Evolutionary conservation across 2,797 vertebrate genomes (phyloP).

Genomic region (Philypnodon macrostomus): DNA sequence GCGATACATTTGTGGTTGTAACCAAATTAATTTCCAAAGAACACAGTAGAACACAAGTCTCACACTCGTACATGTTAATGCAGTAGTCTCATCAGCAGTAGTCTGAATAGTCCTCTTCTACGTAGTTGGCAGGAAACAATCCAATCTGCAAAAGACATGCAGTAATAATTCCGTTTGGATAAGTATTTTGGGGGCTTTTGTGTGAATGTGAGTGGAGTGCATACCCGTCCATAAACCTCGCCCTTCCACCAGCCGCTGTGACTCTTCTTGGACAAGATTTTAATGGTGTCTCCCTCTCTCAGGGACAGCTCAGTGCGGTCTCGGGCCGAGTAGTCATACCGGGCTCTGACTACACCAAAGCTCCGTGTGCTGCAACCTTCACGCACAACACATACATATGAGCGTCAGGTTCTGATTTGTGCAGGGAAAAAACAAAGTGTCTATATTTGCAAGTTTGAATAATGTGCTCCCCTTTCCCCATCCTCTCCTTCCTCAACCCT

Average conservation of each 20-base stretch:
- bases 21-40: no score
- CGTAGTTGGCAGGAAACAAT: conserved; percentile 91
- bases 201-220: background rate
- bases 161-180: no score
- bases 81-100: conserved; percentile 81
- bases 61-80: conserved; percentile 40
- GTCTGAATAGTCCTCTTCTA: conserved; percentile 92
- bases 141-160: conserved; percentile 77
- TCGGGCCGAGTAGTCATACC: conserved; percentile 90
- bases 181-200: no score
- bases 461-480: no score
- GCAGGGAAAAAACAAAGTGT: no score
- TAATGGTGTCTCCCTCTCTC: conserved; percentile 88
- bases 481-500: no score
- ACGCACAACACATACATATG: background rate
- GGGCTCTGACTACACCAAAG: conserved; percentile 83
- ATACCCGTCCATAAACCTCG: conserved; percentile 90
- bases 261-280: conserved; percentile 89
- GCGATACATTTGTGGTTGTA: no score
- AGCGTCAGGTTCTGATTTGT: background rate
- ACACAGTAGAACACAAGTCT: no score
- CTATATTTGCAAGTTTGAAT: no score
- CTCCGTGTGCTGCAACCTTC: conserved; percentile 73
- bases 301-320: conserved; percentile 88
- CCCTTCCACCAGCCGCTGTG: conserved; percentile 93